Percentiles rank a stretch among this genome's conserved stretches.
Evolutionary conservation across 2,113 vertebrate genomes (phyloP).

Genomic region (Lipophrys pholis): DNA sequence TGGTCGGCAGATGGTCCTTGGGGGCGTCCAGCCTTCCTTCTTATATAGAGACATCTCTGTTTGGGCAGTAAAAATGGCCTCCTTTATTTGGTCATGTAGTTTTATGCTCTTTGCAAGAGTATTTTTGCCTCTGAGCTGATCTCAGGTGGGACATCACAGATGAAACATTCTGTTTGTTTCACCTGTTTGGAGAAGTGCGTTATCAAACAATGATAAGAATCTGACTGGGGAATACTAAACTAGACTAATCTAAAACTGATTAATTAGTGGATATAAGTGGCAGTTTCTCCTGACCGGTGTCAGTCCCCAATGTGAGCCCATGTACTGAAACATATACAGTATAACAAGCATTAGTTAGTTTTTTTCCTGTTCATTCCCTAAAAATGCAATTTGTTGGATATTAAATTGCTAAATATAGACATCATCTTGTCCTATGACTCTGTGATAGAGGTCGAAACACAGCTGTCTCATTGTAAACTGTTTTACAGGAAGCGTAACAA

Average conservation of each 20-base stretch:
- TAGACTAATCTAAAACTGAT: conserved; percentile 20
- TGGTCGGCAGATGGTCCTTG: conserved; percentile 67
- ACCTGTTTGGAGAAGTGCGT: background rate
- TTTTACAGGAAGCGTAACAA: conserved; percentile 13
- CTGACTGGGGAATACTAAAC: conserved; percentile 14
- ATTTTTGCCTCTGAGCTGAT: conserved; percentile 45
- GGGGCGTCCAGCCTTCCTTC: conserved; percentile 47
- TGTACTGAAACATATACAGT: background rate
- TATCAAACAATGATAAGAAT: conserved; percentile 1
- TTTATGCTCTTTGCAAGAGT: conserved; percentile 58
- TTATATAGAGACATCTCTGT: conserved; percentile 78
- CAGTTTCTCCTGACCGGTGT: background rate
- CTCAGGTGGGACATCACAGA: background rate
- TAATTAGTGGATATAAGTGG: conserved; percentile 3
- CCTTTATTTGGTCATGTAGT: conserved; percentile 80
- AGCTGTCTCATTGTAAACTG: conserved; percentile 18
- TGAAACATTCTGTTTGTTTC: conserved; percentile 3
- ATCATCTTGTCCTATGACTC: background rate
- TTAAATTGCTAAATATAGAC: conserved; percentile 13
- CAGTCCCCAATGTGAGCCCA: conserved; percentile 5
- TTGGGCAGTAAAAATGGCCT: conserved; percentile 45
- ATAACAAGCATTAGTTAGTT: background rate
- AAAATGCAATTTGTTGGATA: background rate
- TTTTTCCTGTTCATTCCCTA: background rate
- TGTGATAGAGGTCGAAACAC: conserved; percentile 3